Evolutionary conservation across 2,113 vertebrate genomes (phyloP).

Genomic region (Mirounga angustirostris): DNA sequence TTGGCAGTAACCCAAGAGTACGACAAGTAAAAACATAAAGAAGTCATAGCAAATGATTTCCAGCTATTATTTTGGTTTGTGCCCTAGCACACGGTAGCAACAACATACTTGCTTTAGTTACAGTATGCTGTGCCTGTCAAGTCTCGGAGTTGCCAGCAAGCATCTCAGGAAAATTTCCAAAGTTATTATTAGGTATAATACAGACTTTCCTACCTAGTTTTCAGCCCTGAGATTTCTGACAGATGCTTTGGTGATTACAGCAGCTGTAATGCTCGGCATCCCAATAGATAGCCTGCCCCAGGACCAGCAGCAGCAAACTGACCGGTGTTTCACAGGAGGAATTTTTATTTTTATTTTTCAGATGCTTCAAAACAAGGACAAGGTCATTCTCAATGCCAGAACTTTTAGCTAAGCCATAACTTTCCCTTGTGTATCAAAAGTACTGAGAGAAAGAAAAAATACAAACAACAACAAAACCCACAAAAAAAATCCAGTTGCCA

Average conservation of each 20-base stretch:
- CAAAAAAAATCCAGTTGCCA: not conserved
- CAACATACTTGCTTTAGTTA: conserved; percentile 48
- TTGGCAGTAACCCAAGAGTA: not conserved
- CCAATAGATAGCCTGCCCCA: not conserved
- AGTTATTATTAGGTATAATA: conserved; percentile 74
- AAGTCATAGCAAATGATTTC: not conserved
- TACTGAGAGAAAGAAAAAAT: not conserved
- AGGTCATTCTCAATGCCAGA: conserved; percentile 35
- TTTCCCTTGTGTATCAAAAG: conserved; percentile 32
- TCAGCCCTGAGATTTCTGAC: conserved; percentile 59
- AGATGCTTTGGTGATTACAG: conserved; percentile 46
- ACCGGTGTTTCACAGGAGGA: conserved; percentile 29
- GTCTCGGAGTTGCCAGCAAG: conserved; percentile 25
- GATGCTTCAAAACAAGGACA: conserved; percentile 65
- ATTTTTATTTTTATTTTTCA: conserved; percentile 76
- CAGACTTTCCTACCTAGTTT: conserved; percentile 70
- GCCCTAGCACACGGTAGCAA: not conserved
- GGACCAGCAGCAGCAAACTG: conserved; percentile 39
- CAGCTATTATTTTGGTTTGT: not conserved
- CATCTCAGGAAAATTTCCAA: conserved; percentile 71
- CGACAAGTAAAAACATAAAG: conserved; percentile 5
- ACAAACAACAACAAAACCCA: not conserved
- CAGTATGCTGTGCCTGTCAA: conserved; percentile 36
- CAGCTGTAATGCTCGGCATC: conserved; percentile 37
- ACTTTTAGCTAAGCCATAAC: conserved; percentile 15